These are phyloP conservation scores for Gastrophysa polygoni DNA, from an alignment of 2,888 invertebrate genomes.

Conservation along the genomic window DNA sequence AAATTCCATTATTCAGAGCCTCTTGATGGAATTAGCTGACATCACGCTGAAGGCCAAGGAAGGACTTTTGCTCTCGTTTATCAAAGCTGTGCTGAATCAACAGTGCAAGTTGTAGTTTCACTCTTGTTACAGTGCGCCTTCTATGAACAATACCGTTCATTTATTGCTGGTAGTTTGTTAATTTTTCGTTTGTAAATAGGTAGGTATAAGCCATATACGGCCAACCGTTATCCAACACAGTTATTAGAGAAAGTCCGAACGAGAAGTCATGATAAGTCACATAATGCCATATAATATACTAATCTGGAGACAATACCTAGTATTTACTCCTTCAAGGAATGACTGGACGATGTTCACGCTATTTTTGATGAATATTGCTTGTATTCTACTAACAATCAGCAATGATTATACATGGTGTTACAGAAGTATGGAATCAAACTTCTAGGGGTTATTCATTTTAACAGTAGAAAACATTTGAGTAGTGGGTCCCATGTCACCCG, in stretches of 20 bases:
- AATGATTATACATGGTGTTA: too few relatives aligned
- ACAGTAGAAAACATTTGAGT: too few relatives aligned
- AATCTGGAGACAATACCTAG: not conserved
- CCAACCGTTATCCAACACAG: slow-evolving; percentile 1
- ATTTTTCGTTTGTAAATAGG: not conserved
- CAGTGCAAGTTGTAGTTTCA: not conserved
- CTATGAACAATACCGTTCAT: slow-evolving; percentile 10
- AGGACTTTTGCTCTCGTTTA: not conserved
- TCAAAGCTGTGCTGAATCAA: not conserved
- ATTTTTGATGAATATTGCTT: too few relatives aligned
- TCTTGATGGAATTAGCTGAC: too few relatives aligned
- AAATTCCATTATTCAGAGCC: too few relatives aligned
- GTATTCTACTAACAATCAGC: too few relatives aligned
- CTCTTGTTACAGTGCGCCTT: not conserved
- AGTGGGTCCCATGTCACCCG: too few relatives aligned
- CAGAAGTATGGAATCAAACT: too few relatives aligned
- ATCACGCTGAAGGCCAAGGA: not conserved
- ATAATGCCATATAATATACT: not conserved
- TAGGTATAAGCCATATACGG: slow-evolving; percentile 7
- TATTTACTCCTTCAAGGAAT: not conserved
- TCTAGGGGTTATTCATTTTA: too few relatives aligned
- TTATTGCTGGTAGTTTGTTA: not conserved
- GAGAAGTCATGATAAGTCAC: not conserved
- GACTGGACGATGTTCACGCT: too few relatives aligned
- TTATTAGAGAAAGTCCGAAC: slow-evolving; percentile 11